These are phyloP conservation scores for Ctenopoma multispine DNA, from an alignment of 2,797 vertebrate species.

Conservation along the genomic window DNA sequence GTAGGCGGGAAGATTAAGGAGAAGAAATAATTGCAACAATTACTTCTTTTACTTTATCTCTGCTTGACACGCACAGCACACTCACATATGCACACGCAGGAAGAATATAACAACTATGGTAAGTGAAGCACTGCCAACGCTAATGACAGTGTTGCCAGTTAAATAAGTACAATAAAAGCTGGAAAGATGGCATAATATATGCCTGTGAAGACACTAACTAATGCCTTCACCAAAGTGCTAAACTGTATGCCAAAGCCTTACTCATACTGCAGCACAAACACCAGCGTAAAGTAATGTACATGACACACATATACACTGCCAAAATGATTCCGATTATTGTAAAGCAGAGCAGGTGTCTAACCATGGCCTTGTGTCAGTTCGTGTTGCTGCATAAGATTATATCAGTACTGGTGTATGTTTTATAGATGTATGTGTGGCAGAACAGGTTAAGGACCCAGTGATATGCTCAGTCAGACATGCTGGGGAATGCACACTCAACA, in stretches of 20 bases:
- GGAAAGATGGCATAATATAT: slow-evolving; percentile 70
- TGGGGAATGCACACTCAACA: slow-evolving; percentile 2
- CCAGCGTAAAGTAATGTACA: not conserved
- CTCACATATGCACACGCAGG: slow-evolving; percentile 38
- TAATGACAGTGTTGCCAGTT: slow-evolving; percentile 77
- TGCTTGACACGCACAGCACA: slow-evolving; percentile 45
- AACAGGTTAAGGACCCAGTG: not conserved
- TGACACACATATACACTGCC: not conserved
- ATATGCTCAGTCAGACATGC: not conserved
- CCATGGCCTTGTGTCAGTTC: not conserved
- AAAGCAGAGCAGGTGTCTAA: not conserved
- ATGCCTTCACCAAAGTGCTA: slow-evolving; percentile 53
- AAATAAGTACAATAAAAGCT: slow-evolving; percentile 71
- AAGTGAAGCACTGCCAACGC: slow-evolving; percentile 66
- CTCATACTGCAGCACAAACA: slow-evolving; percentile 4
- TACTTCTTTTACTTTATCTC: slow-evolving; percentile 68
- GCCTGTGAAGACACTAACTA: slow-evolving; percentile 66
- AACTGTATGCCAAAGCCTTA: slow-evolving; percentile 19
- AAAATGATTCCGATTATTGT: not conserved
- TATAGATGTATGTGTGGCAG: slow-evolving; percentile 3
- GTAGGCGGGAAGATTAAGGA: slow-evolving; percentile 36
- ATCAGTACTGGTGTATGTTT: not conserved
- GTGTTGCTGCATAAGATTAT: not conserved
- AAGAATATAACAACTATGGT: slow-evolving; percentile 68
- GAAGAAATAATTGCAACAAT: slow-evolving; percentile 77